A percentile compares a stretch with the other conserved stretches of the same genome.
These are phyloP conservation scores for Hydraecia micacea DNA, from an alignment of 2,888 invertebrate genomes.

Conservation along the genomic window DNA sequence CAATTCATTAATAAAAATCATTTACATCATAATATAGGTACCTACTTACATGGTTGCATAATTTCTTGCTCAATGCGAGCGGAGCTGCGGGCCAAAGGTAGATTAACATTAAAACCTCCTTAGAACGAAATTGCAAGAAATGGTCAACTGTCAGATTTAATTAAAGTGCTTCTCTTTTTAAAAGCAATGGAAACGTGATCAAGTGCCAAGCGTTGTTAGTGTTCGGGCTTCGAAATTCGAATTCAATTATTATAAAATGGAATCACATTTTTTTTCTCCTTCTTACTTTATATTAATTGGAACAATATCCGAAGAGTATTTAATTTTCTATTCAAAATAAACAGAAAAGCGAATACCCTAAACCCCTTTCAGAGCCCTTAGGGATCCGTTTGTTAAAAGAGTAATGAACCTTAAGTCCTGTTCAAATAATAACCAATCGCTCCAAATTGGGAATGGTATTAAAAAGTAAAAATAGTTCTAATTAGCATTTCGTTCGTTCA, in stretches of 20 bases:
- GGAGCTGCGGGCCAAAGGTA: background rate
- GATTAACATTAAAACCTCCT: slow-evolving; percentile 21
- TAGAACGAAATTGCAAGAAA: slow-evolving; percentile 40
- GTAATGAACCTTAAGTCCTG: slow-evolving; percentile 57
- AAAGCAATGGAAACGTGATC: slow-evolving; percentile 53
- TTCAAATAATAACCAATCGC: slow-evolving; percentile 58
- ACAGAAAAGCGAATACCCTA: slow-evolving; percentile 42
- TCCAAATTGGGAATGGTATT: slow-evolving; percentile 42
- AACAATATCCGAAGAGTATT: slow-evolving; percentile 37
- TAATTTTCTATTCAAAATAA: slow-evolving; percentile 35
- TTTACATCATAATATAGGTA: background rate
- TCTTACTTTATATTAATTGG: slow-evolving; percentile 45
- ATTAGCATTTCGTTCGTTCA: slow-evolving; percentile 43
- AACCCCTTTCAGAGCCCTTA: slow-evolving; percentile 38
- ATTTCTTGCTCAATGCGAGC: background rate
- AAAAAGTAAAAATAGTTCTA: slow-evolving; percentile 44
- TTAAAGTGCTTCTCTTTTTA: slow-evolving; percentile 51
- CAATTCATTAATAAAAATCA: background rate
- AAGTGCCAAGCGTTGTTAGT: slow-evolving; percentile 47
- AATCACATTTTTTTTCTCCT: slow-evolving; percentile 29
- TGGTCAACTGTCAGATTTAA: slow-evolving; percentile 58
- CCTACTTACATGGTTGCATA: slow-evolving; percentile 6
- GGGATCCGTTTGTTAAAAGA: slow-evolving; percentile 50
- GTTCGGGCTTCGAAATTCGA: slow-evolving; percentile 45
- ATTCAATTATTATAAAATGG: slow-evolving; percentile 53